These are phyloP conservation scores for Ranitomeya variabilis DNA, from an alignment of 2,113 vertebrate genomes.

Conservation along the genomic window DNA sequence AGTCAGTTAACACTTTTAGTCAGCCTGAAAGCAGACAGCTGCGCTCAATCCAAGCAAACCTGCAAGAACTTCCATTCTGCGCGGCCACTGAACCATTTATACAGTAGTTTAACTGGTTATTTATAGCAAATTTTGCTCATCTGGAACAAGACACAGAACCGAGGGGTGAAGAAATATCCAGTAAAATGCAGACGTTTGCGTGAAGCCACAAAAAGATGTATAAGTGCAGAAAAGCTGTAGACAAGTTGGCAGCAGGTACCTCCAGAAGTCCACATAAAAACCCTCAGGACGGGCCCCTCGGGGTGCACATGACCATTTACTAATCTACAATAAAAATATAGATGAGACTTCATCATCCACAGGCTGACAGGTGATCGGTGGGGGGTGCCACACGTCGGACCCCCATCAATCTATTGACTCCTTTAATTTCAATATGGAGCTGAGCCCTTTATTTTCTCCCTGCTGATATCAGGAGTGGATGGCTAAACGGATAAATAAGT, in stretches of 20 bases:
- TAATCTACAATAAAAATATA: no score
- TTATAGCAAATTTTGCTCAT: not conserved
- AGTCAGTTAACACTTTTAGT: constrained; percentile 36
- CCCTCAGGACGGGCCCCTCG: not conserved
- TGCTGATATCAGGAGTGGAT: not conserved
- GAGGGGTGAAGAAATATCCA: not conserved
- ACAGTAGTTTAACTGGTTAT: not conserved
- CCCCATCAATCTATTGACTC: no score
- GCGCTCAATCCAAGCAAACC: not conserved
- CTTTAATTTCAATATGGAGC: no score
- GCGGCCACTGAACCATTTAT: not conserved
- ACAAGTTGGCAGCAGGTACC: not conserved
- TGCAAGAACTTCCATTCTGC: not conserved
- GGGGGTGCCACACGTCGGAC: no score
- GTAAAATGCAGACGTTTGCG: not conserved
- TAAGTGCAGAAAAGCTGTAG: not conserved
- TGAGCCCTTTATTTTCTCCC: not conserved
- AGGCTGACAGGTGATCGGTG: no score
- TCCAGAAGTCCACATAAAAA: not conserved
- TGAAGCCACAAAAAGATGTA: not conserved
- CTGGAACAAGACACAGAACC: not conserved
- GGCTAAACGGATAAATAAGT: not conserved
- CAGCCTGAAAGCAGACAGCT: constrained; percentile 26
- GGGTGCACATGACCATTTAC: no score
- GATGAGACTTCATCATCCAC: no score